Conservation (phyloP, 2,113 vertebrate genomes). For the Boulengeromyrus knoepffleri region DNA sequence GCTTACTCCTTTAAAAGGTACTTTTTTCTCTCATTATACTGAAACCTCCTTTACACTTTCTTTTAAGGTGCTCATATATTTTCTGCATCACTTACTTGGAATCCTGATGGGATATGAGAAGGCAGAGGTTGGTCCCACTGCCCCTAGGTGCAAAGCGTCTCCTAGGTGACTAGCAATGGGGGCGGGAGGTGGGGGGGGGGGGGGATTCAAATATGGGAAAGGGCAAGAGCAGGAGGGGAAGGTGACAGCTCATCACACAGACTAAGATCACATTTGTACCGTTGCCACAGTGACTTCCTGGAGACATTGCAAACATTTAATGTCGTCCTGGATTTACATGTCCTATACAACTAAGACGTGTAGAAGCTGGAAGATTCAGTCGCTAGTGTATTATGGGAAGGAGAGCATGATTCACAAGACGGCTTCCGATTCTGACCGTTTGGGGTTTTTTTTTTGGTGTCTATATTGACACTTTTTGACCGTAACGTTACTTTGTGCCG, state of each 20-base stretch:
- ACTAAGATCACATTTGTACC: neutral
- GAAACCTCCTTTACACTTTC: neutral
- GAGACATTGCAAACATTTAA: neutral
- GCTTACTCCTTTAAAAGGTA: neutral
- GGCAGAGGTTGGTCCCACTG: neutral
- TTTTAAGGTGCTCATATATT: neutral
- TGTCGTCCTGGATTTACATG: neutral
- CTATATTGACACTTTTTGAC: neutral
- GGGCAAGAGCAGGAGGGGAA: neutral
- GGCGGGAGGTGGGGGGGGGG: neutral
- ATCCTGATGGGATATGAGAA: neutral
- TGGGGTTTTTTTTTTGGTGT: neutral
- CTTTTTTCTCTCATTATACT: neutral
- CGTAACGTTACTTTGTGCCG: neutral
- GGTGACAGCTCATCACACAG: neutral
- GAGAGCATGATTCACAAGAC: neutral
- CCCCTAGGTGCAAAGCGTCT: neutral
- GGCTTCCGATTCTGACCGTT: neutral
- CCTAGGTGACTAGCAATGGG: neutral
- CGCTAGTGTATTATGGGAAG: neutral
- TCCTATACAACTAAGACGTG: neutral
- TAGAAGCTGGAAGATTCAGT: neutral
- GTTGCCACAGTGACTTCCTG: slow-evolving; percentile 20
- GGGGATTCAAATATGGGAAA: neutral
- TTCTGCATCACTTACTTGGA: neutral